These are phyloP conservation scores for Glaucidium brasilianum DNA, from an alignment of 2,113 vertebrate species.

Conservation along the genomic window DNA sequence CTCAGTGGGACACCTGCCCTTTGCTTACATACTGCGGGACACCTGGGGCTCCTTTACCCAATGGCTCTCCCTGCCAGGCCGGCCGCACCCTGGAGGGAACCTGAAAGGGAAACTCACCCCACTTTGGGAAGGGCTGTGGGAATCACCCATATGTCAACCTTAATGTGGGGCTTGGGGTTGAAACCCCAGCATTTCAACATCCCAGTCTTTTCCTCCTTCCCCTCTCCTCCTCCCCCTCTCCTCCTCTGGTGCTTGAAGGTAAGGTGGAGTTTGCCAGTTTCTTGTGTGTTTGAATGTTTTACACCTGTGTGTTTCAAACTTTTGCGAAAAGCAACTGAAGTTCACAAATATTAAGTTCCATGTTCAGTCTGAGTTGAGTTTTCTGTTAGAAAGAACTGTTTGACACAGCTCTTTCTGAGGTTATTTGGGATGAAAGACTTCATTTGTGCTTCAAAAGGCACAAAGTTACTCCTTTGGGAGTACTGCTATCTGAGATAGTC, in stretches of 20 bases:
- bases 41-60: too few species aligned
- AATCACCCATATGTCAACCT: too few species aligned
- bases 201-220: neutral
- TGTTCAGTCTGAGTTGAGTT: neutral
- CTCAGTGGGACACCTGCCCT: too few species aligned
- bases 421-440: neutral
- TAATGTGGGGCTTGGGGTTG: too few species aligned
- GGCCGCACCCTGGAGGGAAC: too few species aligned
- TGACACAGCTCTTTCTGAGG: neutral
- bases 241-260: neutral
- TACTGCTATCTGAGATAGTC: neutral
- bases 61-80: too few species aligned
- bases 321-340: neutral
- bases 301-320: neutral
- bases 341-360: neutral
- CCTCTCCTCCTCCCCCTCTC: neutral
- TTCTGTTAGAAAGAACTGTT: neutral
- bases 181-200: too few species aligned
- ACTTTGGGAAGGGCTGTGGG: too few species aligned
- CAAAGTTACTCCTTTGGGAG: neutral
- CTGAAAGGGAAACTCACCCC: too few species aligned
- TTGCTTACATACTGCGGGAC: too few species aligned
- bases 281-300: neutral
- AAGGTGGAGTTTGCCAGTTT: neutral
- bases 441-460: neutral